Percentiles rank a stretch among this genome's conserved stretches.
phyloP scores from a whole-genome alignment of 64 coral and sea anemone species.

The Pocillopora damicornis region DNA sequence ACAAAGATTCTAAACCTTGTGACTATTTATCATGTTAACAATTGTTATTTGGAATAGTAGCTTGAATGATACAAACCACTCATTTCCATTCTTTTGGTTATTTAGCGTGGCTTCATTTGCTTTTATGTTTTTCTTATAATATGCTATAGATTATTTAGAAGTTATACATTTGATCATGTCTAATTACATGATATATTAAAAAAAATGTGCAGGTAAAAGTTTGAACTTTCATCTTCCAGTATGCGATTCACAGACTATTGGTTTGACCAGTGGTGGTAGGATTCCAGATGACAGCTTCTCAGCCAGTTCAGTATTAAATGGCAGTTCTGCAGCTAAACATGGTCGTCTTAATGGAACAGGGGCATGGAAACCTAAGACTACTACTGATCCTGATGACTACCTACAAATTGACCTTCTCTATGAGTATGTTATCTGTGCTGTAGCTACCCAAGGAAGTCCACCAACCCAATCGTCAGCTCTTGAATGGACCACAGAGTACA shows the following conservation, averaged over 20 bases:
- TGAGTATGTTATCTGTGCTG: slow-evolving; percentile 4
- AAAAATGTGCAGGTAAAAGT: too few relatives aligned
- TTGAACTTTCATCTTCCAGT: too few relatives aligned
- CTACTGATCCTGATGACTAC: neutral
- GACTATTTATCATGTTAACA: too few relatives aligned
- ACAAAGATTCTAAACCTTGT: too few relatives aligned
- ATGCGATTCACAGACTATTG: neutral
- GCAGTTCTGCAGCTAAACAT: neutral
- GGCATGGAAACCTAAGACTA: slow-evolving; percentile 7
- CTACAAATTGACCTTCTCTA: slow-evolving; percentile 26
- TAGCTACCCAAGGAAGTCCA: slow-evolving; percentile 31
- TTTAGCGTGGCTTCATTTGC: too few relatives aligned
- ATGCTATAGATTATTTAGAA: too few relatives aligned
- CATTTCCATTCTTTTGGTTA: too few relatives aligned
- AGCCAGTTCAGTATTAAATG: neutral
- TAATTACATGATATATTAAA: too few relatives aligned
- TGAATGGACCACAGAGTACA: neutral
- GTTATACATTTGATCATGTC: too few relatives aligned
- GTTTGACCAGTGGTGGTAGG: neutral
- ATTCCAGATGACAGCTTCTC: neutral
- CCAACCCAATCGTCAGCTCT: neutral
- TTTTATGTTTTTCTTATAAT: too few relatives aligned
- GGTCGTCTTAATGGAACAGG: slow-evolving; percentile 5
- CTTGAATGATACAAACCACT: too few relatives aligned
- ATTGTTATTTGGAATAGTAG: too few relatives aligned